Evolutionary conservation across 2,888 invertebrate genomes (phyloP).

Genomic region (Mesoligia furuncula): DNA sequence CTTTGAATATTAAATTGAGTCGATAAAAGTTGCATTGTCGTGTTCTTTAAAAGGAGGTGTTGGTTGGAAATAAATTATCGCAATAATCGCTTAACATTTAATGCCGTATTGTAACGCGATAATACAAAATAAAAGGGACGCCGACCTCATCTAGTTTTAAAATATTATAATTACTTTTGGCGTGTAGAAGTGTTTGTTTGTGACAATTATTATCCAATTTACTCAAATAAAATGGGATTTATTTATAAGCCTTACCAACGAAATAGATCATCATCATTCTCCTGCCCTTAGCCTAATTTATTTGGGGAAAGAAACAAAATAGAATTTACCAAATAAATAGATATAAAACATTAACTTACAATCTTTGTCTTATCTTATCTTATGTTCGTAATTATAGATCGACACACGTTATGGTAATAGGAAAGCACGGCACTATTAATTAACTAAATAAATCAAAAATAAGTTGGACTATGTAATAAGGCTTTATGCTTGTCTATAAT

Average conservation of each 20-base stretch:
- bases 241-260: not conserved
- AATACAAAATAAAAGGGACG: not conserved
- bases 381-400: not conserved
- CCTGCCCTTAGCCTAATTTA: too few relatives aligned
- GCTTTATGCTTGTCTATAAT: not conserved
- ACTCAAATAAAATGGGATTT: not conserved
- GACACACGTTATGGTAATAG: not conserved
- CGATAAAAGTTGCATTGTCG: not conserved
- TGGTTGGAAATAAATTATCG: not conserved
- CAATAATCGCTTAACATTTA: not conserved
- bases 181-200: too few relatives aligned
- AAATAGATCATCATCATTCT: not conserved
- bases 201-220: too few relatives aligned
- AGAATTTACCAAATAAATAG: not conserved
- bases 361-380: too few relatives aligned
- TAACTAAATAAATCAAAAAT: not conserved
- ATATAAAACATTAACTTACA: not conserved
- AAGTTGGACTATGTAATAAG: not conserved
- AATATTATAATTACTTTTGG: not conserved
- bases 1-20: conserved; percentile 11
- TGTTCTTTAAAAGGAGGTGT: conserved; percentile 1
- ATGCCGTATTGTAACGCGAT: too few relatives aligned
- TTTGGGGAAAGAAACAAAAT: too few relatives aligned
- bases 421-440: not conserved
- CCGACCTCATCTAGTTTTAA: not conserved